Evolutionary conservation across 2,888 invertebrate genomes (phyloP).

Genomic region (Brenthis hecate): DNA sequence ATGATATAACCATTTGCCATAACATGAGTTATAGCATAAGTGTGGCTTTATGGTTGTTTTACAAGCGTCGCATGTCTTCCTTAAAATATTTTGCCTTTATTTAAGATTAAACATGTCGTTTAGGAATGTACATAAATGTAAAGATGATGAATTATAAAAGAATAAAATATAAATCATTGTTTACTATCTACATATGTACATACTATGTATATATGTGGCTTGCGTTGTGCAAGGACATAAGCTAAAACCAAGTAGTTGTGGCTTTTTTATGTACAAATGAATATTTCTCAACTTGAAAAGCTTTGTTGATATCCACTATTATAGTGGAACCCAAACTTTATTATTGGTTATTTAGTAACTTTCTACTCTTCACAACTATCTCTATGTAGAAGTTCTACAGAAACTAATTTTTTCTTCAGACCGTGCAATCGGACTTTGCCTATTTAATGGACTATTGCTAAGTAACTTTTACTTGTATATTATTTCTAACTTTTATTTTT

Average conservation of each 20-base stretch:
- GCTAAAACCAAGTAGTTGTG: not conserved
- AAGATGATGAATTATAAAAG: not conserved
- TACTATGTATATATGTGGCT: not conserved
- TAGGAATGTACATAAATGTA: not conserved
- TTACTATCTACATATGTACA: not conserved
- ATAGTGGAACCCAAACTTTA: slow-evolving; percentile 21
- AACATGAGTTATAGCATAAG: slow-evolving; percentile 31
- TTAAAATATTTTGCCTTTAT: slow-evolving; percentile 25
- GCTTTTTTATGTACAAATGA: slow-evolving; percentile 17
- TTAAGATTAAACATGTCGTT: slow-evolving; percentile 5
- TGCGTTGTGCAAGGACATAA: not conserved
- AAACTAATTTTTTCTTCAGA: not conserved
- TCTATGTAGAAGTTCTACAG: not conserved
- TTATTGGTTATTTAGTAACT: slow-evolving; percentile 25
- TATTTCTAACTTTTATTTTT: not conserved
- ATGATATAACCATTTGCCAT: slow-evolving; percentile 28
- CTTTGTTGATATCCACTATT: slow-evolving; percentile 23
- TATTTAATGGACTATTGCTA: not conserved
- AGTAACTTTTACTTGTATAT: not conserved
- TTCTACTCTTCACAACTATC: slow-evolving; percentile 12
- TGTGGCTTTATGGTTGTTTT: slow-evolving; percentile 32
- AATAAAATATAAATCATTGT: not conserved
- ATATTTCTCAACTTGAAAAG: slow-evolving; percentile 18
- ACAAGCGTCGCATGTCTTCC: slow-evolving; percentile 26
- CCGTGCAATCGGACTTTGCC: not conserved